Base-by-base conservation (phyloP, 2,888 invertebrate species). In the Cetonia aurata region DNA sequence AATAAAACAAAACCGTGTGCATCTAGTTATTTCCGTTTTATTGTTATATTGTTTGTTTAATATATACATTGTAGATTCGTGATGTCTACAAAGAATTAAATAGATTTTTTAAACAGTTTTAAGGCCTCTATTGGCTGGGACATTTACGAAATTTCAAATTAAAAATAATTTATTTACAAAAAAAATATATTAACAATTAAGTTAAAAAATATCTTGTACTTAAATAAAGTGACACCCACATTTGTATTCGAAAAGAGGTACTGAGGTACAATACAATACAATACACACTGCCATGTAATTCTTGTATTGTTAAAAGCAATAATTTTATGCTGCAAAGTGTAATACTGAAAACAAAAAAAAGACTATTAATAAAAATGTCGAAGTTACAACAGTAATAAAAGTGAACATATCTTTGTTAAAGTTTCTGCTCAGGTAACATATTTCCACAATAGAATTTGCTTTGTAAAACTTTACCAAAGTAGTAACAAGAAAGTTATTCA, bases 61-160 rank as follows among this genome's bases (percentile, higher is more conserved):
- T 77, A 75, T 76, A 71, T 73, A 77, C 76, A 75, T 74, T 71
- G 74, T 77, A 77, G 73, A 77, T 77, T 76, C 75, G 80, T 80
- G 80, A 80, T 80, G 80, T 80, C 78, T 79, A 79, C 79, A 77
- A 77, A 77, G 77, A 77, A 77, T 78, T 73, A 74, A 79, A 76
- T 75, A 73, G 74, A 72, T 68, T 75, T 73, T 37, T 74, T 71
- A 75, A 74, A 55, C 72, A 69, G 74, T 78, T 72, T 78, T 82
- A 82, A 82, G 82, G 82, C 82, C 82, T 81, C 82, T 81, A 81
- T 78, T 82, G 82, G 82, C 82, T 79, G 80, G 80, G 80, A 79
- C 79, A 79, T 78, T 79, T 74, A 80, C 75, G 75, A 74, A 73
- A 76, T 74, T 73, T 72, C 48, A 76, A 78, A 78, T 75, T 78